Conservation (phyloP, 92 coral and sea anemone genomes). For the Heliopora coerulea region DNA sequence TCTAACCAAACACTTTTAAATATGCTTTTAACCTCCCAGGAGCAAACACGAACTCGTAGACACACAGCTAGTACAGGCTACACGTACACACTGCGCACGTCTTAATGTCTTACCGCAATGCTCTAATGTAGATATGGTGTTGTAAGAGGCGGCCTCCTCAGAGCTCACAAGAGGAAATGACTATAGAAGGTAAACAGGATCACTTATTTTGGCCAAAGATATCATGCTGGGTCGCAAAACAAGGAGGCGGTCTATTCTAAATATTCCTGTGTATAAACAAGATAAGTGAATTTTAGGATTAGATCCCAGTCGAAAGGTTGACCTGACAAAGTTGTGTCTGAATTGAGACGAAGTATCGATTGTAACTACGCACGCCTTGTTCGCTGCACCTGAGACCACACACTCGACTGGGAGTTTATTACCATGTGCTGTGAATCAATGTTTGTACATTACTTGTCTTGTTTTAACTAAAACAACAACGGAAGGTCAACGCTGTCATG, state of each 20-base stretch:
- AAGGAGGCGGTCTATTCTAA: background rate
- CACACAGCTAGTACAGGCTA: too few relatives aligned
- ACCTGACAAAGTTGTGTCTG: too few relatives aligned
- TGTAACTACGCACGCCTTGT: too few relatives aligned
- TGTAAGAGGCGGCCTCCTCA: constrained; percentile 19
- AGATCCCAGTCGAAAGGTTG: background rate
- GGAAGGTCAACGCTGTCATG: background rate
- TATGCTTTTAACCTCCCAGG: too few relatives aligned
- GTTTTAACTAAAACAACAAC: constrained; percentile 7
- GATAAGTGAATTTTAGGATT: background rate
- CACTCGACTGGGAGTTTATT: constrained; percentile 4
- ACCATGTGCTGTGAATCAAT: constrained; percentile 11
- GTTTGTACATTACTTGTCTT: constrained; percentile 8
- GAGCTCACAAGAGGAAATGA: constrained; percentile 26
- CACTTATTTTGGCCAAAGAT: constrained; percentile 1
- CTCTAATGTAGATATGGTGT: background rate
- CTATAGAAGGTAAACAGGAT: constrained; percentile 15
- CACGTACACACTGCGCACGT: background rate
- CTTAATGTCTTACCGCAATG: constrained; percentile 7
- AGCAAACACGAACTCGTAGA: too few relatives aligned
- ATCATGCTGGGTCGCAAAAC: background rate
- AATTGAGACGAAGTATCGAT: too few relatives aligned
- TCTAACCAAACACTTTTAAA: too few relatives aligned
- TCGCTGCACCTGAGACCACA: background rate
- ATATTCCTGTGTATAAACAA: background rate